Base-by-base conservation (phyloP, 1,140 invertebrate genomes). In the Neomicropteryx cornuta region DNA sequence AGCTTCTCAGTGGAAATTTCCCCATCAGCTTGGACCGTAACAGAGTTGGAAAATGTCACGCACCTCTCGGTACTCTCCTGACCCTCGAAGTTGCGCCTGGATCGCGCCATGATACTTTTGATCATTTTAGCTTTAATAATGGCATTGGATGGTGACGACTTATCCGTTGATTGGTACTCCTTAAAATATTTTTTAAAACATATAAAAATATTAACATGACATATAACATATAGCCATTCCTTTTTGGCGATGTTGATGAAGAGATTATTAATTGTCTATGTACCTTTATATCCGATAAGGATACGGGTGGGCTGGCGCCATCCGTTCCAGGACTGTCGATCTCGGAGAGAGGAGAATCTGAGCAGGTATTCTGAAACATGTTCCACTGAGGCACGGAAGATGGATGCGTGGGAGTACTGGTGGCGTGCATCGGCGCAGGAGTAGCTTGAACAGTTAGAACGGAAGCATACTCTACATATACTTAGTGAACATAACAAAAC, bases 341-440 rank as follows among this genome's bases (percentile, higher is more conserved):
- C 43, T 66, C 64, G 13, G 64, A 67, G 6, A 69, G 46, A 5
- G 66, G 65, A 5, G 66, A 68, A 23, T 63, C 60, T 28, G 55
- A 55, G 21, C 55, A 58, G 13, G 57, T 52, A 14, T 55, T 58
- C 17, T 62, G 51, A 33, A 68, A 68, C 19, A 66, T 14, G 1
- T 53, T 49, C 64, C 66, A 68, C 3, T 52, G 53, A 5, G 39
- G 36, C 0, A 44, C 55, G 6, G 22, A 32, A 1, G 37, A 46
- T 0, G 60, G 47, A 41, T 67, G 55, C 0, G 64, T 68, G 0
- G 66, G 66, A 2, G 66, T 68, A 33, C 64, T 67, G 4, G 66
- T 68, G 6, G 62, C 60, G 0, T 60, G 56, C 2, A 44, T 46
- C 10, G 33, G 21, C 6, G 5, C 18, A 10, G 55, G 14, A 51